Base-by-base conservation (phyloP, 2,113 vertebrate genomes). In the Xenopus borealis region DNA sequence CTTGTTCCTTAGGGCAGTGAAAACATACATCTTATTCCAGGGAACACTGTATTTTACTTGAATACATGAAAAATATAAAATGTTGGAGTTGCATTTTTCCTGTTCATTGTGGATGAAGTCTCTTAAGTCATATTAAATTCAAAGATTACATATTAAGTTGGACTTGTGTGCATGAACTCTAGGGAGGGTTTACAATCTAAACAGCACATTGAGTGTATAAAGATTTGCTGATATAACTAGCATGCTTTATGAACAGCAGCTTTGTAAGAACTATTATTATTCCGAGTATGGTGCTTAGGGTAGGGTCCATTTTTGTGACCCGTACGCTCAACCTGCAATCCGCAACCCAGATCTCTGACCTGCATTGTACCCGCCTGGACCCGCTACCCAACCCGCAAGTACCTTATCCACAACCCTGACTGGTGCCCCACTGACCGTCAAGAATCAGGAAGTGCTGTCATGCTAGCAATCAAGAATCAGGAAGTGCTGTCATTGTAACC, bases 161-260 rank as follows among this genome's bases (percentile, higher is more conserved):
- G 69, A 83, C 72, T 80, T 79, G n/a, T 83, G 80, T 86, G 19
- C 81, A 74, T 79, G 80, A 86, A 78, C 82, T 80, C 68, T 75
- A 17, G 81, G 79, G 84, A 82, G 71, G 84, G 82, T 84, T 85
- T 82, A 80, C 76, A 72, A 71, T 66, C 84, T 87, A 81, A 86
- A 83, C 75, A 33, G 76, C 79, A 27, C 69, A 79, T 78, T 63
- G 79, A 86, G 83, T 81, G 63, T 17, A 11, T 46, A 78, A 78
- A 81, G 66, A 80, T 82, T 83, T 85, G 83, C 85, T 86, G 86
- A 85, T 73, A 67, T 12, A 72, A 50, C 61, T 75, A 81, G 71
- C 78, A 72, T 1, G 80, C 64, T 61, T 72, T 86, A 79, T 75
- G 72, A 75, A 82, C 72, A 84, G 80, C 79, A 81, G 78, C 65